These are phyloP conservation scores for Netelia fuscicornis DNA, from an alignment of 2,888 invertebrate species.

Conservation along the genomic window DNA sequence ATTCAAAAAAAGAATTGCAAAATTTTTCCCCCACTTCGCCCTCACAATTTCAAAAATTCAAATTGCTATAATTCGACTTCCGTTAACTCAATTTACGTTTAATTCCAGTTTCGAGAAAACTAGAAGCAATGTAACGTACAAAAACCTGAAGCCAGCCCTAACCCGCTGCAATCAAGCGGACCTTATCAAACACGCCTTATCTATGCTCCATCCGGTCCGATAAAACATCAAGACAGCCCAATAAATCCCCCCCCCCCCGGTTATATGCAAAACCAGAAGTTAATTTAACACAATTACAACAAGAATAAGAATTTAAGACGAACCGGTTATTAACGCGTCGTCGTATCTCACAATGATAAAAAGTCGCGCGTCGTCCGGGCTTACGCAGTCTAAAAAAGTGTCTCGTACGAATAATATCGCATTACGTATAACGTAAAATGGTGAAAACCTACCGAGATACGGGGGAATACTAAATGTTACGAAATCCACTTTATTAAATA, in stretches of 20 bases:
- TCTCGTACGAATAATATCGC: constrained; percentile 34
- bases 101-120: too few relatives aligned
- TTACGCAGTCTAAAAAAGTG: constrained; percentile 28
- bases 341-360: constrained; percentile 17
- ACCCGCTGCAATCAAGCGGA: too few relatives aligned
- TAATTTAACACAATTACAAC: neutral
- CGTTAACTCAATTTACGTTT: too few relatives aligned
- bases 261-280: neutral
- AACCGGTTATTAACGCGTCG: constrained; percentile 16
- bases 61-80: too few relatives aligned
- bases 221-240: neutral
- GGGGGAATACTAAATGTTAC: constrained; percentile 18
- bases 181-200: too few relatives aligned
- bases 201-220: neutral
- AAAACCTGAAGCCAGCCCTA: too few relatives aligned
- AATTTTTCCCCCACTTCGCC: too few relatives aligned
- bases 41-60: too few relatives aligned
- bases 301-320: constrained; percentile 9
- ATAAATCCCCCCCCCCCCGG: neutral
- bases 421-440: constrained; percentile 12
- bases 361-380: constrained; percentile 26
- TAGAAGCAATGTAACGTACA: too few relatives aligned
- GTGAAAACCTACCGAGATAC: constrained; percentile 38
- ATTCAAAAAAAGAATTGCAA: too few relatives aligned
- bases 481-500: constrained; percentile 62